phyloP scores from a whole-genome alignment of 2,113 vertebrate genomes.

The Peromyscus californicus region DNA sequence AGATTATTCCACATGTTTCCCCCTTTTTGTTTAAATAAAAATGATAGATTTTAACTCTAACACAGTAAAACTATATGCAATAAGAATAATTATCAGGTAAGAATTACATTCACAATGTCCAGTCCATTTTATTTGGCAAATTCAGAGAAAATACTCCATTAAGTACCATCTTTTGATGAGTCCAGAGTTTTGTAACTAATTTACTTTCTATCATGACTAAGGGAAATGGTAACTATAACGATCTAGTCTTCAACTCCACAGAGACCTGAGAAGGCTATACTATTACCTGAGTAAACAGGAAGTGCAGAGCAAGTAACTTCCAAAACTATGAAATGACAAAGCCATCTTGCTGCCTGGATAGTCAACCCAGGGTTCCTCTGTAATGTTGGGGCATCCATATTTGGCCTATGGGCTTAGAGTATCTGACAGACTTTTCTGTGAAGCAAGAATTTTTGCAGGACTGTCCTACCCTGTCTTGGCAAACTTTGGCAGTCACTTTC shows the following conservation, averaged over 20 bases:
- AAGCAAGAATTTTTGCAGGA: background rate
- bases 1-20: no score
- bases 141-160: background rate
- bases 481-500: background rate
- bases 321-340: background rate
- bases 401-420: background rate
- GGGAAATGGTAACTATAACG: background rate
- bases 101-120: background rate
- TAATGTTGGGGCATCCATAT: background rate
- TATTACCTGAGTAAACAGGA: background rate
- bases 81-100: background rate
- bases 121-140: background rate
- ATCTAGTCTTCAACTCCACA: background rate
- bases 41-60: no score
- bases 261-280: background rate
- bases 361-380: background rate
- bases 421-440: background rate
- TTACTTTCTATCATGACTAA: background rate
- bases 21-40: no score
- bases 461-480: background rate
- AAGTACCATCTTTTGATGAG: background rate
- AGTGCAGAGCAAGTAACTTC: background rate
- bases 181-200: background rate
- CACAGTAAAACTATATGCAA: no score
- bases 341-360: background rate